A percentile compares a stretch with the other conserved stretches of the same genome.
Conservation (phyloP, 92 coral and sea anemone genomes). For the Montipora capitata region DNA sequence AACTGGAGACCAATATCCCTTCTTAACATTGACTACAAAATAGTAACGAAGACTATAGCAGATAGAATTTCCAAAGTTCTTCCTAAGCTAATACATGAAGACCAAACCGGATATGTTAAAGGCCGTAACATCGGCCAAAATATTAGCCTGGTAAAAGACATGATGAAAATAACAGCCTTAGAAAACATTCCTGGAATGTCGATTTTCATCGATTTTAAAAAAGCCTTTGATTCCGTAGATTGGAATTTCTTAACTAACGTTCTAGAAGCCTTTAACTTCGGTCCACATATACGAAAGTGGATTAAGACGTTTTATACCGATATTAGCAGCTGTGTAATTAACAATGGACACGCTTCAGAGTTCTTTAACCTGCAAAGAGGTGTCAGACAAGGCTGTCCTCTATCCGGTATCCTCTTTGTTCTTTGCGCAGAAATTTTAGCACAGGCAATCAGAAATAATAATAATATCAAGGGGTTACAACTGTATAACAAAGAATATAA, state of each 20-base stretch:
- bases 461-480: constrained; percentile 2
- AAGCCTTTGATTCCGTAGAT: not conserved
- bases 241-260: not conserved
- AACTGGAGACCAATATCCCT: constrained; percentile 30
- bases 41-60: not conserved
- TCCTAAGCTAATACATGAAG: constrained; percentile 8
- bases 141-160: constrained; percentile 4
- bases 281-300: too few relatives aligned
- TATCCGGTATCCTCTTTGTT: not conserved
- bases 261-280: too few relatives aligned
- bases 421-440: constrained; percentile 22
- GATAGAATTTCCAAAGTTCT: constrained; percentile 13
- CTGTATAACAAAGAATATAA: constrained; percentile 3
- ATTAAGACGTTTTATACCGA: not conserved
- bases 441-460: not conserved
- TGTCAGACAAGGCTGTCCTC: constrained; percentile 16
- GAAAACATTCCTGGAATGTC: not conserved
- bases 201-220: constrained; percentile 21
- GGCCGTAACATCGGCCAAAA: not conserved
- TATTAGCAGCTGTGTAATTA: not conserved
- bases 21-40: constrained; percentile 18
- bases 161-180: not conserved
- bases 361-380: constrained; percentile 1
- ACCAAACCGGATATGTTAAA: constrained; percentile 14
- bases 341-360: not conserved